Evolutionary conservation across 2,113 vertebrate species (phyloP).

Genomic region (Brienomyrus brachyistius): DNA sequence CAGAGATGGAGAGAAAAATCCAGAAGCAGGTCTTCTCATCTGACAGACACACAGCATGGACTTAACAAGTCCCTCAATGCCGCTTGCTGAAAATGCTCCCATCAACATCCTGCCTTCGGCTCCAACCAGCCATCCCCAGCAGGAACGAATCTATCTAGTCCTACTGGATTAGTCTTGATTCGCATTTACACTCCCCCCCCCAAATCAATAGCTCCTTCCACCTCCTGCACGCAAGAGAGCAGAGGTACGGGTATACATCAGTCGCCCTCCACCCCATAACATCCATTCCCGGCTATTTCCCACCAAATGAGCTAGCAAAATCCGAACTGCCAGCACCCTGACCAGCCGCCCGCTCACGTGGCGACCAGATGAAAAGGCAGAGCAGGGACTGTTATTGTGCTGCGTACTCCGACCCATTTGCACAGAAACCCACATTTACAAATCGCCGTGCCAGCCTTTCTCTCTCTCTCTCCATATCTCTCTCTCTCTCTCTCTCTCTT

Average conservation of each 20-base stretch:
- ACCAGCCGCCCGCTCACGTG: not conserved
- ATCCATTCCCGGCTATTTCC: not conserved
- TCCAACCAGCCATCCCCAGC: not conserved
- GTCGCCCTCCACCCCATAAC: not conserved
- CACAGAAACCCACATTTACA: slow-evolving; percentile 17
- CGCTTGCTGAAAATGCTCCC: not conserved
- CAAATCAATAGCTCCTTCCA: not conserved
- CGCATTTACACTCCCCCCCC: not conserved
- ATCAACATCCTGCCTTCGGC: not conserved
- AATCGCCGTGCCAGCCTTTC: not conserved
- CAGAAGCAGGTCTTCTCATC: not conserved
- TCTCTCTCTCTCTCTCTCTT: not conserved
- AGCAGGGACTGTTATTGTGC: not conserved
- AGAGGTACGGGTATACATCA: not conserved
- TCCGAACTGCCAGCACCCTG: not conserved
- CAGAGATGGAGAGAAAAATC: not conserved
- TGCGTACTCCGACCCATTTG: not conserved
- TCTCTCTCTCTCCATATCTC: not conserved
- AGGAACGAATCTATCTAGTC: not conserved
- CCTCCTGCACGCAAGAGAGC: not conserved
- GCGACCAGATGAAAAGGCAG: not conserved
- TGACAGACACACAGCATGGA: not conserved
- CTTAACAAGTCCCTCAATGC: not conserved
- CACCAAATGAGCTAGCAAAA: not conserved
- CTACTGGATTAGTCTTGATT: not conserved